Conservation (phyloP, 1,140 invertebrate species). For the Papilio aristodemus region DNA sequence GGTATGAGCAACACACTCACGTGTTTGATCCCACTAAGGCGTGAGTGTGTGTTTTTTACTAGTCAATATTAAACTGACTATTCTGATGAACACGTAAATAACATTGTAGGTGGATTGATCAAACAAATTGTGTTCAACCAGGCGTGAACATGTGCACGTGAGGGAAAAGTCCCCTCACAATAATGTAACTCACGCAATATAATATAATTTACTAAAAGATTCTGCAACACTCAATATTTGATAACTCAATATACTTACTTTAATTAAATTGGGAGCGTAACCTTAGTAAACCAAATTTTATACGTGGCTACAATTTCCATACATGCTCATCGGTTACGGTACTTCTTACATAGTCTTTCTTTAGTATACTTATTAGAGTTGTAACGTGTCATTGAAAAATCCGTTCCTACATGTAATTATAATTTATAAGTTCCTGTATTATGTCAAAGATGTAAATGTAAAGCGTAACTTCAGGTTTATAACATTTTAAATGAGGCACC, state of each 20-base stretch:
- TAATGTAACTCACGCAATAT: constrained; percentile 16
- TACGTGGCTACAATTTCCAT: neutral
- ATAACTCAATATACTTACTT: no score
- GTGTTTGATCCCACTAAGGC: no score
- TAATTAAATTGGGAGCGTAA: constrained; percentile 2
- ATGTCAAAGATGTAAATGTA: neutral
- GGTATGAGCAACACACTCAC: no score
- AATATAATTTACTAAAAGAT: neutral
- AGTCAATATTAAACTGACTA: neutral
- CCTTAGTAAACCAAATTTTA: neutral
- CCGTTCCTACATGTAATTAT: neutral
- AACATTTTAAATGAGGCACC: neutral
- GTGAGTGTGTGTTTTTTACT: constrained; percentile 2
- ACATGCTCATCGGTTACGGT: no score
- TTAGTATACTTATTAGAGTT: no score
- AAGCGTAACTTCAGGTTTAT: neutral
- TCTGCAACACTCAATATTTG: neutral
- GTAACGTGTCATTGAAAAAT: neutral
- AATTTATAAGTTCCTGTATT: neutral
- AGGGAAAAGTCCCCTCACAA: constrained; percentile 48
- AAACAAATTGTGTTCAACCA: constrained; percentile 74
- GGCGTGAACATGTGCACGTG: constrained; percentile 68
- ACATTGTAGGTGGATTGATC: constrained; percentile 67
- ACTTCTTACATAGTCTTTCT: no score
- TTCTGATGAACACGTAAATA: constrained; percentile 56